These are phyloP conservation scores for Potamilus streckersoni DNA, from an alignment of 1,140 invertebrate genomes.

Conservation along the genomic window DNA sequence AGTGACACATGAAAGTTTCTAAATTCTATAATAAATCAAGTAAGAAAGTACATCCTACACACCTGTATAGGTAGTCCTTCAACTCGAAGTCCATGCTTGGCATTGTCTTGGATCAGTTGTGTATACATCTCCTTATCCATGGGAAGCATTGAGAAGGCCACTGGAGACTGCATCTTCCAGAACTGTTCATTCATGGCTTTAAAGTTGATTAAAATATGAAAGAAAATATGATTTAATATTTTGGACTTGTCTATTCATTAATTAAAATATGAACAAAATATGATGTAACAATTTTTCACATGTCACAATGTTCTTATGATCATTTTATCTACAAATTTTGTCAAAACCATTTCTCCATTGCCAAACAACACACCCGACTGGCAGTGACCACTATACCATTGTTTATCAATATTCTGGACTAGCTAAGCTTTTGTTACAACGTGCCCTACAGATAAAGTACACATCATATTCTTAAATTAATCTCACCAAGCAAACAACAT, in stretches of 20 bases:
- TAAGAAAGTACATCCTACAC: background rate
- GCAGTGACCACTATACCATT: no score
- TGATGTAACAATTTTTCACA: background rate
- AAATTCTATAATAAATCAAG: background rate
- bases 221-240: background rate
- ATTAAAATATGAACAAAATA: background rate
- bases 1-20: background rate
- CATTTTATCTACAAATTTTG: no score
- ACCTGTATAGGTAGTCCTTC: slow-evolving; percentile 55
- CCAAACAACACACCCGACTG: no score
- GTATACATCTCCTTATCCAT: slow-evolving; percentile 54
- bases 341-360: no score
- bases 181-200: slow-evolving; percentile 54
- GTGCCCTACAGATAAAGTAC: no score
- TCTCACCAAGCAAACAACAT: no score
- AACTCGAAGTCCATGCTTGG: slow-evolving; percentile 41
- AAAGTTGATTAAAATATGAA: slow-evolving; percentile 5
- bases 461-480: no score
- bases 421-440: no score
- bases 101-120: slow-evolving; percentile 38
- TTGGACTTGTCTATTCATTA: no score
- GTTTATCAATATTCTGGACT: no score
- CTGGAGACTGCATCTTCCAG: slow-evolving; percentile 50
- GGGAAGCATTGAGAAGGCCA: slow-evolving; percentile 50
- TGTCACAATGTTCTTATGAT: background rate